Conservation (phyloP, 2,113 vertebrate species). For the Motacilla alba region DNA sequence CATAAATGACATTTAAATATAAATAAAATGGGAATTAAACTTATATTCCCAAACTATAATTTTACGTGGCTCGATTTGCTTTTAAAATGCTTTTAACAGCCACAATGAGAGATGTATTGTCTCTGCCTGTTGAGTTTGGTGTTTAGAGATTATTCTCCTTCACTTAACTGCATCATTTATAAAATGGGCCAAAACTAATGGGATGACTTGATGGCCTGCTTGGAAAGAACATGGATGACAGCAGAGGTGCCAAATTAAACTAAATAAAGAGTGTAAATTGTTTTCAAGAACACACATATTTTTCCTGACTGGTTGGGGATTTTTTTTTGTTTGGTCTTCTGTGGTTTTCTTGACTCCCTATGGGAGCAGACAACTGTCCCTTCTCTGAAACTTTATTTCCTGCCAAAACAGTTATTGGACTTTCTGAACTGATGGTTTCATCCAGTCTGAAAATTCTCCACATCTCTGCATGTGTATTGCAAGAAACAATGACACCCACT, state of each 20-base stretch:
- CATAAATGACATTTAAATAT: slow-evolving; percentile 16
- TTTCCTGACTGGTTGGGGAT: background rate
- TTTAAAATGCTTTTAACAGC: slow-evolving; percentile 8
- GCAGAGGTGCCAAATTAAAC: background rate
- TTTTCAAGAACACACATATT: background rate
- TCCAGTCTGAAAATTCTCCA: background rate
- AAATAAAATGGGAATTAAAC: slow-evolving; percentile 9
- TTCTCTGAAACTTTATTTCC: background rate
- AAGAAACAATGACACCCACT: background rate
- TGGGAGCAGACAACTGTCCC: background rate
- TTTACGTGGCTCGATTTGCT: slow-evolving; percentile 4
- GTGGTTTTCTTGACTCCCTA: background rate
- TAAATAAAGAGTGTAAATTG: background rate
- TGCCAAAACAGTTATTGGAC: background rate
- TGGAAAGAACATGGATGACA: background rate
- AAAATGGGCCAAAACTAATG: background rate
- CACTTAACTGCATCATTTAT: background rate
- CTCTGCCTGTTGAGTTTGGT: background rate
- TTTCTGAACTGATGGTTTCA: background rate
- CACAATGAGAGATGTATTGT: background rate
- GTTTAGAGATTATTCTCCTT: background rate
- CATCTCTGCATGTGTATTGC: background rate
- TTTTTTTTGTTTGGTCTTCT: background rate
- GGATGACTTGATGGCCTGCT: background rate
- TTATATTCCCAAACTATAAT: background rate